Conservation (phyloP, 2,113 vertebrate genomes). For the Sceloporus undulatus region DNA sequence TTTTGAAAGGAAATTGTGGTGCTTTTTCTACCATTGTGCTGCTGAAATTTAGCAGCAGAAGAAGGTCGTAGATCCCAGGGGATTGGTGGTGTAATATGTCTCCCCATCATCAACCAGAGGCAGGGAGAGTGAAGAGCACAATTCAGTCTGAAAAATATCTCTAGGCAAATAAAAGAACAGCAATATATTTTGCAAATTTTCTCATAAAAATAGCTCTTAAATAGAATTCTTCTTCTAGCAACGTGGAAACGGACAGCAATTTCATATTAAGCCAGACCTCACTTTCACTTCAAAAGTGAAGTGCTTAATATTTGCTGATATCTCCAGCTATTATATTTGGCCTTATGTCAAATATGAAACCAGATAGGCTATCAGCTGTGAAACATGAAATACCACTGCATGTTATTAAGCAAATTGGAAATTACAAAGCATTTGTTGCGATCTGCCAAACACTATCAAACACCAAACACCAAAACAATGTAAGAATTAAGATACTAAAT, state of each 20-base stretch:
- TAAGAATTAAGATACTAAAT: no score
- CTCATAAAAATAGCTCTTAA: not conserved
- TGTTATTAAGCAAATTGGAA: not conserved
- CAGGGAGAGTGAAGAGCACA: no score
- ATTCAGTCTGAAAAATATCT: no score
- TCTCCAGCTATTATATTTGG: not conserved
- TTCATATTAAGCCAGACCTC: not conserved
- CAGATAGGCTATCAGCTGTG: not conserved
- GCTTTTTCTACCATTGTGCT: not conserved
- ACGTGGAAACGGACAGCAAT: not conserved
- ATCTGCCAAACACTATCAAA: not conserved
- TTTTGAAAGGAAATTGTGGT: not conserved
- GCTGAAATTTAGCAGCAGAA: not conserved
- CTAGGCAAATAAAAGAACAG: not conserved
- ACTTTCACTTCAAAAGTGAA: not conserved
- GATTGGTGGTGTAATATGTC: not conserved
- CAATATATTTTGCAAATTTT: not conserved
- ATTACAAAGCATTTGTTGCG: not conserved
- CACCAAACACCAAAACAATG: not conserved
- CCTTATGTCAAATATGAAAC: no score
- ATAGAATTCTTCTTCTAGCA: not conserved
- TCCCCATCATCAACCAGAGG: no score
- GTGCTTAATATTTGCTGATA: not conserved
- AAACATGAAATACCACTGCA: not conserved
- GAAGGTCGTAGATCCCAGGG: no score